Conservation (phyloP, 2,888 invertebrate genomes). For the Furcula furcula region DNA sequence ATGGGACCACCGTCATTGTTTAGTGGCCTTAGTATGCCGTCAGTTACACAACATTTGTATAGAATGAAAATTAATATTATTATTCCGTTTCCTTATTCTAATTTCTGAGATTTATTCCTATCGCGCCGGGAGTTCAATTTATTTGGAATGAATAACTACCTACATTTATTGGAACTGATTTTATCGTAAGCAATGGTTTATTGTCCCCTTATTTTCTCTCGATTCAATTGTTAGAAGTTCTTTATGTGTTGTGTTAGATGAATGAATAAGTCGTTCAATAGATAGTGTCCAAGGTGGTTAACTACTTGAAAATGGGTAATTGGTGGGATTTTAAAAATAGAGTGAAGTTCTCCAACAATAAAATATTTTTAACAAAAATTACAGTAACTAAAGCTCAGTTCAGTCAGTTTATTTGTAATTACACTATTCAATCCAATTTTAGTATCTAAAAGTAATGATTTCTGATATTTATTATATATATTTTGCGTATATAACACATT, state of each 20-base stretch:
- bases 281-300: background rate
- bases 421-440: no score
- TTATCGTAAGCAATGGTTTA: constrained; percentile 22
- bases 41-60: constrained; percentile 41
- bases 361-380: no score
- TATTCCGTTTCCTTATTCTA: constrained; percentile 49
- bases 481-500: no score
- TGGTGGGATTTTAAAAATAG: no score
- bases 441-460: no score
- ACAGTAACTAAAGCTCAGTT: no score
- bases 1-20: constrained; percentile 52
- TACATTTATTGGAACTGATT: constrained; percentile 29
- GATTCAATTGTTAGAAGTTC: constrained; percentile 23
- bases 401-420: no score
- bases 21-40: constrained; percentile 48
- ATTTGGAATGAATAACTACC: constrained; percentile 26
- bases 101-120: constrained; percentile 41
- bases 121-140: constrained; percentile 28
- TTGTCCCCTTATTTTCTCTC: constrained; percentile 14
- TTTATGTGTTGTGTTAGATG: constrained; percentile 17
- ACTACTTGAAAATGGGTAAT: no score
- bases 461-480: no score
- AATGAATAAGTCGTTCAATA: background rate
- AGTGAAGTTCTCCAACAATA: no score
- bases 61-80: constrained; percentile 56